phyloP scores from a whole-genome alignment of 2,888 invertebrate species.

The Acleris cristana region DNA sequence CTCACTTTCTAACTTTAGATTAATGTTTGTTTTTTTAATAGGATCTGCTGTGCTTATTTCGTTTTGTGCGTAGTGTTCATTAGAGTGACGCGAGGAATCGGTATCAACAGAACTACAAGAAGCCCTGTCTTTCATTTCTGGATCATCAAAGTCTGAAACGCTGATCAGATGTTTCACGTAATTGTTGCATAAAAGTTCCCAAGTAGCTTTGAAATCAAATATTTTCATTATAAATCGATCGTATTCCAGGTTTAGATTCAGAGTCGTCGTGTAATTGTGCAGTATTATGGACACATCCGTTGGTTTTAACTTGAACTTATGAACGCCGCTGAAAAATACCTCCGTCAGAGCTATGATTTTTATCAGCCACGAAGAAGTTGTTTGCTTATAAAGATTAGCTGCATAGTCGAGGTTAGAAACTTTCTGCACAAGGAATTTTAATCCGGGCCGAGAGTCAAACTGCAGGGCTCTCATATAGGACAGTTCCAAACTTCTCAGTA shows the following conservation, averaged over 20 bases:
- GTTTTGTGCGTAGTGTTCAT: constrained; percentile 64
- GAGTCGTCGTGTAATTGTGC: constrained; percentile 81
- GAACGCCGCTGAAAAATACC: constrained; percentile 89
- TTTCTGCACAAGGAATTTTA: constrained; percentile 97
- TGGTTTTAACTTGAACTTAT: constrained; percentile 85
- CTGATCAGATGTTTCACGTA: constrained; percentile 79
- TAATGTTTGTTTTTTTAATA: constrained; percentile 38
- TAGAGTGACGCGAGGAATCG: constrained; percentile 71
- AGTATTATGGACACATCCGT: constrained; percentile 86
- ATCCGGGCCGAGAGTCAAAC: constrained; percentile 95
- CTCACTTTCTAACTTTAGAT: constrained; percentile 40
- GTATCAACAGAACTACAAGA: constrained; percentile 72
- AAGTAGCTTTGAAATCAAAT: constrained; percentile 85
- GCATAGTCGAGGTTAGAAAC: constrained; percentile 93
- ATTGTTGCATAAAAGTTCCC: constrained; percentile 84
- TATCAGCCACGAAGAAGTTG: constrained; percentile 95
- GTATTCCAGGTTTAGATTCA: constrained; percentile 81
- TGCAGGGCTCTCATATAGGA: constrained; percentile 92
- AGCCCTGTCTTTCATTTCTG: constrained; percentile 63
- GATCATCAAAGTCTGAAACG: constrained; percentile 71
- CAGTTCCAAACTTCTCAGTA: constrained; percentile 91
- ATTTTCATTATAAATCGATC: constrained; percentile 85
- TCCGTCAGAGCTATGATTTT: constrained; percentile 94
- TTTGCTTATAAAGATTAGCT: constrained; percentile 96
- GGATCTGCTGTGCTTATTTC: constrained; percentile 43